Percentiles rank a stretch among this genome's conserved stretches.
Evolutionary conservation across 2,797 vertebrate species (phyloP).

Genomic region (Spheniscus humboldti): DNA sequence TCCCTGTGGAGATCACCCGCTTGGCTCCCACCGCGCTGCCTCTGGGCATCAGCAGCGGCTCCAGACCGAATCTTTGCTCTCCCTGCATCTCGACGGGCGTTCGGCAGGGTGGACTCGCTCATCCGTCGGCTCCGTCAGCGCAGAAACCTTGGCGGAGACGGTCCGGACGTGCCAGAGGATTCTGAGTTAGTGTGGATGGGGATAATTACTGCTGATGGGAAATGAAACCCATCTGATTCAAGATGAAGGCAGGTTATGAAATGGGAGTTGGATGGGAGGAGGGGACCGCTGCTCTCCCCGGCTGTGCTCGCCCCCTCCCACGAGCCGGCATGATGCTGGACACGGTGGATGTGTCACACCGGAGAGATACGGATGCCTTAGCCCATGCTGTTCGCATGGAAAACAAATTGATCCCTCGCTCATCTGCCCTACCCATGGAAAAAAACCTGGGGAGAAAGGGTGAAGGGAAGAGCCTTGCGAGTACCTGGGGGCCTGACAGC

Average conservation of each 20-base stretch:
- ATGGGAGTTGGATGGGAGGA: not conserved
- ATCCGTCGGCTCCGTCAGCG: accelerated
- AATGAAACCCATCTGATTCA: not conserved
- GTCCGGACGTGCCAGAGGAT: not conserved
- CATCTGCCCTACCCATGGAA: not conserved
- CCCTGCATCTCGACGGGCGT: not conserved
- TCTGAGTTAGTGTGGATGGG: not conserved
- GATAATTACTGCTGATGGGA: not conserved
- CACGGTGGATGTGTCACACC: not conserved
- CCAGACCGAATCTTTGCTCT: not conserved
- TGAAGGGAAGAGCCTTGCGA: not conserved
- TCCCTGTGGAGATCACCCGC: not conserved
- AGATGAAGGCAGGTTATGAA: not conserved
- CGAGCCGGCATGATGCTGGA: accelerated
- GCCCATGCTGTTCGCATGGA: not conserved
- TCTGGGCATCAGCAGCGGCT: not conserved
- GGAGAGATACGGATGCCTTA: not conserved
- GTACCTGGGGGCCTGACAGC: not conserved
- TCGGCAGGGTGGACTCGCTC: not conserved
- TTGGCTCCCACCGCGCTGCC: not conserved
- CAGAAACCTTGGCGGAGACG: accelerated
- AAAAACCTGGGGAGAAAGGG: not conserved
- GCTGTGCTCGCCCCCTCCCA: not conserved
- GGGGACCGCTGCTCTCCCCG: too few relatives aligned
- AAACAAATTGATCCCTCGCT: not conserved